Percentiles rank a stretch among this genome's conserved stretches.
These are phyloP conservation scores for Oegoconia quadripuncta DNA, from an alignment of 2,888 invertebrate genomes.

Conservation along the genomic window DNA sequence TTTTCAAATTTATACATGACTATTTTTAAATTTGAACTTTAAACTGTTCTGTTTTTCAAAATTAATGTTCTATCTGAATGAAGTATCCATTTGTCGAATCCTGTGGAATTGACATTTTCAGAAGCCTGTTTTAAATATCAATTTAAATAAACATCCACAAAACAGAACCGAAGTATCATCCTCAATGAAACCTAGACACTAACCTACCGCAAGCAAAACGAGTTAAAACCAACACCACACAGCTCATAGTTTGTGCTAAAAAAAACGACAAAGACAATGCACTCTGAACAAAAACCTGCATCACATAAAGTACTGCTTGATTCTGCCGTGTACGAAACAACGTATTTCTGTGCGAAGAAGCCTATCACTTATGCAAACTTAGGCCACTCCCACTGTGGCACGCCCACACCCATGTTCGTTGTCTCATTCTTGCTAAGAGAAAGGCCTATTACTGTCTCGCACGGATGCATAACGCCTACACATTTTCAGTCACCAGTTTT, in stretches of 20 bases:
- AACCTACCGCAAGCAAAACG: slow-evolving; percentile 53
- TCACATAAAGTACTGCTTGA: slow-evolving; percentile 55
- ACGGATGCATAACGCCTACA: slow-evolving; percentile 62
- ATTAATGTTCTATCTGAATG: no score
- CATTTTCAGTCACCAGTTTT: slow-evolving; percentile 64
- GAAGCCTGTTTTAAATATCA: neutral
- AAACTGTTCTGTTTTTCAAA: no score
- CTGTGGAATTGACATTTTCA: no score
- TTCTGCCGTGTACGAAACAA: slow-evolving; percentile 29
- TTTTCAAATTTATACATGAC: no score
- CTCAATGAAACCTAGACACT: slow-evolving; percentile 29
- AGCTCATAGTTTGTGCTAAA: slow-evolving; percentile 52
- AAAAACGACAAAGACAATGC: slow-evolving; percentile 65
- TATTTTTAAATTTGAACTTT: no score
- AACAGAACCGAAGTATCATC: neutral
- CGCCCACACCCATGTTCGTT: slow-evolving; percentile 48
- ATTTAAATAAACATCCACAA: no score
- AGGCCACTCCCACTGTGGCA: slow-evolving; percentile 50
- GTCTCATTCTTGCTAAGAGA: slow-evolving; percentile 34
- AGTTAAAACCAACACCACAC: slow-evolving; percentile 42
- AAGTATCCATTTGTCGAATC: no score
- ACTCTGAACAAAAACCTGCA: slow-evolving; percentile 53
- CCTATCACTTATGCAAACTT: slow-evolving; percentile 65
- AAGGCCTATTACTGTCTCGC: slow-evolving; percentile 40
- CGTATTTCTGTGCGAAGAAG: slow-evolving; percentile 28